Base-by-base conservation (phyloP, 1,140 invertebrate genomes). In the Mya arenaria region DNA sequence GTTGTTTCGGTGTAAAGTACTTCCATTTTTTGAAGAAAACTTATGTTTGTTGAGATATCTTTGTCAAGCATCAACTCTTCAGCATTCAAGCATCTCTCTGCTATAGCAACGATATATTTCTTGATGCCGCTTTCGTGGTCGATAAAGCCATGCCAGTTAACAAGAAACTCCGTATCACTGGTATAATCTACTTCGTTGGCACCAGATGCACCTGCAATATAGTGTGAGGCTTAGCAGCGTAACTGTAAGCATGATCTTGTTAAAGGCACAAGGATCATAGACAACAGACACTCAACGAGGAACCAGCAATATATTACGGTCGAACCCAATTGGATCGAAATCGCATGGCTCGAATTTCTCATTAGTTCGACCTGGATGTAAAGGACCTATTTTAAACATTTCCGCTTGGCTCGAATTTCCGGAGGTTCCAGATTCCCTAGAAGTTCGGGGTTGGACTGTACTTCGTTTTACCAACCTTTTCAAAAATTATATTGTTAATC, bases 61-160 rank as follows among this genome's bases (percentile, higher is more conserved):
- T 48, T 25, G 17, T 36, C 10, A 28, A 23, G 34, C 10, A 41
- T 28, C 10, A 84, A 52, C 28, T 86, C 82, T 25, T 62, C 32
- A 15, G 34, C 36, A 36, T 58, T 66, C 15, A 84, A 19, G 66
- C 86, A 87, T 23, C 25, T 68, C 1, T 23, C 6, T 17, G 75
- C 41, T 56, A 87, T 6, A 17, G 56, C 79, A 15, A 86, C 80
- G 6, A 36, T 62, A 48, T 86, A 87, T 15, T 82, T 19, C 23
- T 58, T 55, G 25, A 88, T 80, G 8, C 84, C 85, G 72, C 85
- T 86, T 72, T 88, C 87, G 39, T 79, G 84, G 48, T 88, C 87
- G 28, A 80, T 58, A 52, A 85, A 88, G 17, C 87, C 87, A 25
- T 81, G 44, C 85, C 85, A 86, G 36, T 73, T 44, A 25, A 85